Evolutionary conservation across 2,797 vertebrate species (phyloP).

Genomic region (Anolis apletophallus): DNA sequence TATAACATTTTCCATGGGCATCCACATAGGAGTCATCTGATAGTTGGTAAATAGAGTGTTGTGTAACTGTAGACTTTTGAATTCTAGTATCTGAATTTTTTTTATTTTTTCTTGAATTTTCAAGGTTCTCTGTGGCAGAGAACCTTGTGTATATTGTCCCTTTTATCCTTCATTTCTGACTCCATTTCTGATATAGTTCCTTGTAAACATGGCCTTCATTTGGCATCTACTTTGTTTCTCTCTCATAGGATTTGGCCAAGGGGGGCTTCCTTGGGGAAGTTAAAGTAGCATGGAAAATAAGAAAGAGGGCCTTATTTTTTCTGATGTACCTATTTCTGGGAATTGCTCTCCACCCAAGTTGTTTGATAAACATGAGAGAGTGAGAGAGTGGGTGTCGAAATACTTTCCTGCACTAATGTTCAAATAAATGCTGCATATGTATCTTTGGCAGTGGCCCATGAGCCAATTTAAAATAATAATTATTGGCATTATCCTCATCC

Average conservation of each 20-base stretch:
- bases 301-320: not conserved
- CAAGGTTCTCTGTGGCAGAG: not conserved
- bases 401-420: slow-evolving; percentile 1
- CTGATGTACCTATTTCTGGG: not conserved
- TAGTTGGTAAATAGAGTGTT: not conserved
- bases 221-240: not conserved
- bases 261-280: not conserved
- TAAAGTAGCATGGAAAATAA: slow-evolving; percentile 15
- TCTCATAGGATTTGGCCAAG: not conserved
- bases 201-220: not conserved
- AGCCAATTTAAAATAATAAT: slow-evolving; percentile 16
- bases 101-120: not conserved
- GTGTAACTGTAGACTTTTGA: not conserved
- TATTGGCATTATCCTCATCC: slow-evolving; percentile 1
- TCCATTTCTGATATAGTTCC: not conserved
- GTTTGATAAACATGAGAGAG: too few relatives aligned
- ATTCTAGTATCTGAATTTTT: too few relatives aligned
- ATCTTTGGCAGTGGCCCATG: slow-evolving; percentile 11
- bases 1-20: not conserved
- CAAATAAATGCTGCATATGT: not conserved
- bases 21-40: not conserved
- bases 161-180: not conserved
- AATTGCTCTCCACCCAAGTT: not conserved
- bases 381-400: not conserved
- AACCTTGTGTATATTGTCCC: not conserved